Conservation (phyloP, 2,888 invertebrate genomes). For the Gari tellinella region DNA sequence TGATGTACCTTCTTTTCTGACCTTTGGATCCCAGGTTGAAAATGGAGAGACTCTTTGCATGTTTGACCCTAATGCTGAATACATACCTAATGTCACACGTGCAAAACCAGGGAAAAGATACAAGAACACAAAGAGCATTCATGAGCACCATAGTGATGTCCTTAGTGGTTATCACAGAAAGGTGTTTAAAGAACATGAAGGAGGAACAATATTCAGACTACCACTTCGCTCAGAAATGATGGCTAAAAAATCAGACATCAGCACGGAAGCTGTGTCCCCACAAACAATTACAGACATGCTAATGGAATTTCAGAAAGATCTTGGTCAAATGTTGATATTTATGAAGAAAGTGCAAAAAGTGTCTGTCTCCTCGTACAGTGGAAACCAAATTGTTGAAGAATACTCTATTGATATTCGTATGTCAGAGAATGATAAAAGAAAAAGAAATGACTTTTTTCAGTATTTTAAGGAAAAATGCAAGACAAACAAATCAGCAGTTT, state of each 20-base stretch:
- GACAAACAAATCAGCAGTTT: neutral
- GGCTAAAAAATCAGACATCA: conserved; percentile 72
- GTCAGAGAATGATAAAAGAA: neutral
- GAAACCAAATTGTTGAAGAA: neutral
- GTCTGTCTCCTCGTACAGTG: conserved; percentile 23
- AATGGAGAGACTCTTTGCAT: conserved; percentile 74
- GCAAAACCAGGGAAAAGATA: conserved; percentile 54
- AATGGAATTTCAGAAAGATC: conserved; percentile 29
- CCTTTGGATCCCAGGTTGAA: conserved; percentile 59
- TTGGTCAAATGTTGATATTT: conserved; percentile 52
- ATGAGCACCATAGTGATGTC: conserved; percentile 31
- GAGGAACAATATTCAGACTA: conserved; percentile 62
- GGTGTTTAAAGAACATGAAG: conserved; percentile 13
- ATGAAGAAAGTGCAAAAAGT: conserved; percentile 48
- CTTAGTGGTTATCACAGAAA: conserved; percentile 54
- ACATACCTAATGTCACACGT: conserved; percentile 61
- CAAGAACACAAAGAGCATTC: conserved; percentile 34
- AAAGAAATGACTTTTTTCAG: neutral
- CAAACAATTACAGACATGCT: conserved; percentile 20
- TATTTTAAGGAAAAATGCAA: conserved; percentile 1
- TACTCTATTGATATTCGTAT: neutral
- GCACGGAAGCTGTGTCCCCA: conserved; percentile 26
- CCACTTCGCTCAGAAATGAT: conserved; percentile 63
- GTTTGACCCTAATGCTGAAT: conserved; percentile 78
- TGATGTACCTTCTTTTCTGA: conserved; percentile 73